Evolutionary conservation across 1,140 invertebrate genomes (phyloP), one percentile per base, ranked within the genome.

Genomic region (Heterodera schachtii): DNA sequence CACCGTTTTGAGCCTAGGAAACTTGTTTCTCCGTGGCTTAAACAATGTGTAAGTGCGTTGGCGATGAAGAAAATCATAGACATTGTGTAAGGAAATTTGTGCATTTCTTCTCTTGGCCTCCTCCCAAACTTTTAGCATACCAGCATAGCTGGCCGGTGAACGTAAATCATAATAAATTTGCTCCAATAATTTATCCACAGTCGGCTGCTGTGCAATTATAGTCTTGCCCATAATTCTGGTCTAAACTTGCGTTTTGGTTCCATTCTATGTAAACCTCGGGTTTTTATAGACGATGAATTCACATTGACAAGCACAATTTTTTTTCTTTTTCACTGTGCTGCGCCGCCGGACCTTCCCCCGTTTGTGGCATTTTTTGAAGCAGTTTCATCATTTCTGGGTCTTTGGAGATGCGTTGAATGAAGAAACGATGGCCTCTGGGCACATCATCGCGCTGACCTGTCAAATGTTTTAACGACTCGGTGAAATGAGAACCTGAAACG

Each of bases 41-140:
- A 83, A 74, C 41, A 83, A n/a, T 4, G 84, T 84, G 49, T 83
- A 83, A 7, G 82, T 66, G 1, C 47, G n/a, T 31, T 83, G 82
- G 4, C 6, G 41, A 5, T 79, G 21, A n/a, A 83, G 44, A 76
- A 84, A 83, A 44, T 74, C 13, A 19, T 78, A 6, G 1, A 83
- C 82, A 9, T 79, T 49, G 3, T 67, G n/a, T 19, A 31, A 47
- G 1, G 19, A 16, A 19, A 85, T 81, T 21, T 19, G 81, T 57
- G 81, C 11, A 49, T 21, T 31, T 13, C 75, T 9, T 66, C 81
- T 57, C 11, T 81, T 52, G 3, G 82, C 82, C 41, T 75, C 81
- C 52, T 60, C 9, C 19, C 3, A 83, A 3, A 83, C 21, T 11
- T 64, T 66, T 46, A 81, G 69, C 2, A 70, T n/a, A 13, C 57